phyloP scores from a whole-genome alignment of 2,888 invertebrate species.

The Volucella zonaria region DNA sequence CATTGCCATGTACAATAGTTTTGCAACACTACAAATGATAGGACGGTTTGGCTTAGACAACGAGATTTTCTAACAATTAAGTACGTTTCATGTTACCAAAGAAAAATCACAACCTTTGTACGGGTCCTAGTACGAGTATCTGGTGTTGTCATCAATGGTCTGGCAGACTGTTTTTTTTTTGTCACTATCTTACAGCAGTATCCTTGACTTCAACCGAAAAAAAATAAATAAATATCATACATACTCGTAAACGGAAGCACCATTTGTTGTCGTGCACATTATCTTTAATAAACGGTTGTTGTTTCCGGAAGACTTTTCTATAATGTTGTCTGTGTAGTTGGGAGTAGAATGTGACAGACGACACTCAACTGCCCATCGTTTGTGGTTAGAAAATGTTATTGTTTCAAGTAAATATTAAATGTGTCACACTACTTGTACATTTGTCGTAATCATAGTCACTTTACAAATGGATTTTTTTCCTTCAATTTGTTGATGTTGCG shows the following conservation, averaged over 20 bases:
- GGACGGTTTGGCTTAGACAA: constrained; percentile 44
- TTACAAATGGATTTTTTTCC: no score
- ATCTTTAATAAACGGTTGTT: constrained; percentile 36
- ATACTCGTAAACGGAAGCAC: neutral
- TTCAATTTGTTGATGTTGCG: no score
- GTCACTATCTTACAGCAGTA: neutral
- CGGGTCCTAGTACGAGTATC: neutral
- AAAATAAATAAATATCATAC: neutral
- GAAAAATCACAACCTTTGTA: constrained; percentile 28
- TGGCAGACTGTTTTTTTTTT: constrained; percentile 5
- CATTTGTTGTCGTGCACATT: constrained; percentile 18
- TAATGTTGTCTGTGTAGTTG: constrained; percentile 7
- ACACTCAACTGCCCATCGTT: constrained; percentile 30
- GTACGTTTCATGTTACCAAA: constrained; percentile 36
- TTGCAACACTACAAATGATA: constrained; percentile 34
- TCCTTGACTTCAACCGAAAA: neutral
- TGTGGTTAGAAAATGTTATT: constrained; percentile 2
- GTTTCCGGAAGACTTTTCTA: neutral
- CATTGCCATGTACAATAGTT: neutral
- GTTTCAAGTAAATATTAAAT: neutral
- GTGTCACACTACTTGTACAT: no score
- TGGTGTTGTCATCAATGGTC: neutral
- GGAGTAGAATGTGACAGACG: constrained; percentile 27
- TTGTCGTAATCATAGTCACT: no score
- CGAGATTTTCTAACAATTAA: constrained; percentile 49